Evolutionary conservation across 2,113 vertebrate genomes (phyloP).

Genomic region (Thunnus thynnus): DNA sequence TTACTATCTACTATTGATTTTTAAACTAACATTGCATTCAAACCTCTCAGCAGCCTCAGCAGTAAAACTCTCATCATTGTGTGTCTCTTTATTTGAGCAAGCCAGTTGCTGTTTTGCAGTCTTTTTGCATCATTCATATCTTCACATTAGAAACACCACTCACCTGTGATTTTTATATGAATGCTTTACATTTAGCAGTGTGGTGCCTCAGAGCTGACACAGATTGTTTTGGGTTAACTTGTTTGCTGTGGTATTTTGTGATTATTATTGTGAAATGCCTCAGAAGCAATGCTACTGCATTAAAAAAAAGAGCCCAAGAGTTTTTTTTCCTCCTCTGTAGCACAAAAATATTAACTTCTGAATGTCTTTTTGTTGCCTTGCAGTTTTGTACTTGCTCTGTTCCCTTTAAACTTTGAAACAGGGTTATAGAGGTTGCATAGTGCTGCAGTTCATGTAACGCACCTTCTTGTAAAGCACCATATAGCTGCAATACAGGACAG

Average conservation of each 20-base stretch:
- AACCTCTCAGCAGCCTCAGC: constrained; percentile 2
- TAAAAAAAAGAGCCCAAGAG: not conserved
- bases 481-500: constrained; percentile 80
- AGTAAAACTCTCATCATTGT: constrained; percentile 15
- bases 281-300: constrained; percentile 47
- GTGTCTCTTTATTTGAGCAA: constrained; percentile 65
- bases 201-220: constrained; percentile 63
- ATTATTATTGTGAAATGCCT: constrained; percentile 62
- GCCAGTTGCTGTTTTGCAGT: constrained; percentile 65
- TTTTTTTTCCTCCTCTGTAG: constrained; percentile 54
- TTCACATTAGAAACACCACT: constrained; percentile 29
- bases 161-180: constrained; percentile 70
- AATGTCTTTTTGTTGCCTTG: constrained; percentile 79
- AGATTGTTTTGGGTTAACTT: constrained; percentile 54
- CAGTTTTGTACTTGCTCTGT: constrained; percentile 72
- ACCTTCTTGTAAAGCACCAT: constrained; percentile 66
- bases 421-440: constrained; percentile 58
- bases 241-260: constrained; percentile 68
- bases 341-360: constrained; percentile 70
- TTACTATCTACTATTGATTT: not conserved
- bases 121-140: constrained; percentile 59
- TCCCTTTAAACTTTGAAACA: constrained; percentile 67
- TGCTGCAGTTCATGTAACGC: constrained; percentile 62
- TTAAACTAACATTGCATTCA: not conserved
- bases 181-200: constrained; percentile 60